Evolutionary conservation across 1,140 invertebrate genomes (phyloP), one percentile per base, ranked within the genome.

Genomic region (Papilio glaucus): DNA sequence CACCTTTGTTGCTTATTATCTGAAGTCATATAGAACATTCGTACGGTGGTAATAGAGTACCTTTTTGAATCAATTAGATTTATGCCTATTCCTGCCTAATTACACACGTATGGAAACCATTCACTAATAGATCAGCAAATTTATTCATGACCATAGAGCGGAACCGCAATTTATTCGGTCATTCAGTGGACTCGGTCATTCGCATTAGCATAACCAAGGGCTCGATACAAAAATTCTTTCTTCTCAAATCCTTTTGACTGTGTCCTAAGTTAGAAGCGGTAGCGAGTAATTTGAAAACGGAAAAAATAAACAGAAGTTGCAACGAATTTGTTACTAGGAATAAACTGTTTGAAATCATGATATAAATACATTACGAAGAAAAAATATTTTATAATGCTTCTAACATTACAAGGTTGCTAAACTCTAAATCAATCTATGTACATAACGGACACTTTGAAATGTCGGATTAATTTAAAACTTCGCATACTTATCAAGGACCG

Each of bases 181-280:
- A 83, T 84, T 84, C 80, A 75, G 74, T 77, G 68, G 74, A 81
- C 81, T 79, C 81, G 80, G 80, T 81, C 82, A 81, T 77, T 76
- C 73, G 62, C 72, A 86, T 88, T 88, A 84, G 75, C 86, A 88
- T 88, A 86, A 84, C 81, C 85, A 85, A 86, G 78, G 79, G 74
- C 63, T 75, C 78, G 80, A 78, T 80, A 86, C 81, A 84, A 81
- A 86, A 85, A 82, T 84, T 82, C 77, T 41, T 84, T 82, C 76
- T 41, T 73, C 75, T 71, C 29, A 61, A 68, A 71, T 71, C 42
- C 73, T 61, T 74, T 39, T 33, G 72, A 42, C 60, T 10, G 12
- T 10, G 21, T 62, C 15, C 70, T 60, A 77, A 80, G 75, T 33
- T 6, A 76, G 15, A 60, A 68, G 72, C 49, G 13, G 38, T 21